Conservation (phyloP, 2,797 vertebrate genomes). For the Molossus molossus region DNA sequence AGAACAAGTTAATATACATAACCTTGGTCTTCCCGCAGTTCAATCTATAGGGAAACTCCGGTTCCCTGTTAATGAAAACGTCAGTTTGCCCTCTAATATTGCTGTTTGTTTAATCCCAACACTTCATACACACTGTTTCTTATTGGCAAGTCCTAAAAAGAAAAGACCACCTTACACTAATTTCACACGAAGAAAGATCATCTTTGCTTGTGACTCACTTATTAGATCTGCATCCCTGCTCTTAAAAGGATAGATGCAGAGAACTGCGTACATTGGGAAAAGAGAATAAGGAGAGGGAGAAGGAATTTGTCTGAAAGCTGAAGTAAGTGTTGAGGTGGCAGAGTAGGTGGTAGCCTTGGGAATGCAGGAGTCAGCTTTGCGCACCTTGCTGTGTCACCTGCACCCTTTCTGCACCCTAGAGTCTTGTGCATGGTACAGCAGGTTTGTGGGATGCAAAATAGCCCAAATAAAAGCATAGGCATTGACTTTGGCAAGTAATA, state of each 20-base stretch:
- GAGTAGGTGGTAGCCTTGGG: not conserved
- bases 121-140: not conserved
- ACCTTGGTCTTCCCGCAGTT: not conserved
- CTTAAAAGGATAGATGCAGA: not conserved
- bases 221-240: not conserved
- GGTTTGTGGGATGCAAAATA: not conserved
- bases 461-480: not conserved
- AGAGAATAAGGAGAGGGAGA: not conserved
- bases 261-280: not conserved
- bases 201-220: conserved; percentile 1
- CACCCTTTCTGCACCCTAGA: not conserved
- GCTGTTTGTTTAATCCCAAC: not conserved
- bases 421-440: not conserved
- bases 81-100: not conserved
- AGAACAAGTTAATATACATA: not conserved
- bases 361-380: not conserved
- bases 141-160: not conserved
- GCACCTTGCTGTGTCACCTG: not conserved
- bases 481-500: not conserved
- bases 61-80: not conserved
- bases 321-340: not conserved
- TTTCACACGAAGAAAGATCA: not conserved
- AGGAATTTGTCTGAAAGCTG: not conserved
- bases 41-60: not conserved
- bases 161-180: not conserved